phyloP scores from a whole-genome alignment of 2,113 vertebrate genomes.

The Galbula dea region DNA sequence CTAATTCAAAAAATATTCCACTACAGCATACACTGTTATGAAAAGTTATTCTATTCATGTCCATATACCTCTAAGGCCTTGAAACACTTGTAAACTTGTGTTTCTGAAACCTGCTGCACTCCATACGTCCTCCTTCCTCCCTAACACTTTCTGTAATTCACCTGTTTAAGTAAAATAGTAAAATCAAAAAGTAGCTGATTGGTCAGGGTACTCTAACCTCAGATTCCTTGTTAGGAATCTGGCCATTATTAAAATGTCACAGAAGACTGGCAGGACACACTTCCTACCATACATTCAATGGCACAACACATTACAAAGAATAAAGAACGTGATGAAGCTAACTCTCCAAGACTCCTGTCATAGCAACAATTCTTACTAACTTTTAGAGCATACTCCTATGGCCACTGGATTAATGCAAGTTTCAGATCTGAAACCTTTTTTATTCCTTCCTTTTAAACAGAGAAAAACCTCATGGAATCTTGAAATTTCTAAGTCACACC shows the following conservation, averaged over 20 bases:
- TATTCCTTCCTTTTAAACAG: not conserved
- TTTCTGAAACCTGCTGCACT: constrained; percentile 20
- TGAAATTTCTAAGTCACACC: not conserved
- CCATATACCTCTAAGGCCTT: not conserved
- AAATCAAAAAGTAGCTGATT: not conserved
- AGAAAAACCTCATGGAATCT: not conserved
- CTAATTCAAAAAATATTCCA: constrained; percentile 25
- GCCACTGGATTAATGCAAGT: not conserved
- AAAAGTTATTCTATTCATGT: not conserved
- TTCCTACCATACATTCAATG: not conserved
- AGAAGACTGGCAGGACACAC: not conserved
- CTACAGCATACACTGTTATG: not conserved
- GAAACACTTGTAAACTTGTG: not conserved
- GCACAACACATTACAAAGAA: not conserved
- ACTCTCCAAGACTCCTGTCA: not conserved
- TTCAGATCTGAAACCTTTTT: not conserved
- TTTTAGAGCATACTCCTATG: not conserved
- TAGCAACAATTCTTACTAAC: not conserved
- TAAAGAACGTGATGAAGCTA: not conserved
- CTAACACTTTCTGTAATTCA: not conserved
- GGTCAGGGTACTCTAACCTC: not conserved
- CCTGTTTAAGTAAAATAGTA: no score
- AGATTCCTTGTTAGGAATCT: not conserved
- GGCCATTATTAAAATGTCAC: not conserved
- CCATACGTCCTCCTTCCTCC: not conserved